Conservation (phyloP, 35 echinoderm and acorn worm genomes). For the Acanthaster planci region DNA sequence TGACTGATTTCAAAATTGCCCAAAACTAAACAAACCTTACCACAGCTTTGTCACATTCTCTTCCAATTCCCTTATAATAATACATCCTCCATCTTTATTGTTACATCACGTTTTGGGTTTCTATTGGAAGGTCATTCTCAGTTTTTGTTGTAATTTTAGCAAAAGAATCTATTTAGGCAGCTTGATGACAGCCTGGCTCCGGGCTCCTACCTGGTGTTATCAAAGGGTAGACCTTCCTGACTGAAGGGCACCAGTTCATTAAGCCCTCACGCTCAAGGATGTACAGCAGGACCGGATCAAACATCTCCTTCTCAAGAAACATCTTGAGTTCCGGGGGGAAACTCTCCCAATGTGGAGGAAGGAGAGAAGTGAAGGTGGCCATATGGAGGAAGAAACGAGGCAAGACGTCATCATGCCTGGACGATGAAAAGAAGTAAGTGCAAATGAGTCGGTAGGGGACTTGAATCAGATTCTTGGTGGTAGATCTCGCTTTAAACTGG, state of each 20-base stretch:
- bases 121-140: no score
- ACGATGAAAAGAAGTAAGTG: no score
- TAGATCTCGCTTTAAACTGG: no score
- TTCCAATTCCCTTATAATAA: no score
- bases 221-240: constrained; percentile 54
- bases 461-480: no score
- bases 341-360: constrained; percentile 61
- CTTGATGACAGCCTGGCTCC: background rate
- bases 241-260: constrained; percentile 62
- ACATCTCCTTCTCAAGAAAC: constrained; percentile 57
- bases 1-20: no score
- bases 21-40: no score
- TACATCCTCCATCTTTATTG: no score
- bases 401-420: background rate
- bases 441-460: no score
- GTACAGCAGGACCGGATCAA: constrained; percentile 46
- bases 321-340: constrained; percentile 54
- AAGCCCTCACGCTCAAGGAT: constrained; percentile 46
- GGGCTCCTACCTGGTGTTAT: constrained; percentile 66
- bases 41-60: no score
- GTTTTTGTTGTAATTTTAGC: background rate
- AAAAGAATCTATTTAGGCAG: no score
- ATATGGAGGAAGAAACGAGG: constrained; percentile 38
- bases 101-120: background rate
- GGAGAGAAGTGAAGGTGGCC: constrained; percentile 38